Conservation (phyloP, 2,113 vertebrate genomes). For the Apistogramma diplotaenia region DNA sequence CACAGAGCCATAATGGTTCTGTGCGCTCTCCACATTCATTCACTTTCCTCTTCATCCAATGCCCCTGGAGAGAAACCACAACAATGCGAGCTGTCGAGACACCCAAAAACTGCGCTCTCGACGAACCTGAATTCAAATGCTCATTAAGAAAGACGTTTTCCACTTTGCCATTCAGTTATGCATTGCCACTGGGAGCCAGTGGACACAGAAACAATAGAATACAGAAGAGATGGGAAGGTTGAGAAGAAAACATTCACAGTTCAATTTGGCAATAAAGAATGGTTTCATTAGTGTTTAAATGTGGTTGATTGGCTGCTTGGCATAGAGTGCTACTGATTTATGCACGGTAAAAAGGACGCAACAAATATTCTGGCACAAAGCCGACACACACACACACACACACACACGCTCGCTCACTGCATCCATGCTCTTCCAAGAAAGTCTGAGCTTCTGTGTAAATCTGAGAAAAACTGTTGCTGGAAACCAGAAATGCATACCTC, state of each 20-base stretch:
- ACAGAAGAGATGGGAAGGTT: constrained; percentile 26
- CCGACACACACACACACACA: neutral
- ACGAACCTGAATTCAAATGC: constrained; percentile 46
- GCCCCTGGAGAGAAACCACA: constrained; percentile 55
- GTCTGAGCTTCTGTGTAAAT: neutral
- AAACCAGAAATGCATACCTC: neutral
- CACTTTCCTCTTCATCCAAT: constrained; percentile 53
- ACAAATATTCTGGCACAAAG: constrained; percentile 1
- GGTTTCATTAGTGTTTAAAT: constrained; percentile 56
- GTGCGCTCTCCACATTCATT: constrained; percentile 54
- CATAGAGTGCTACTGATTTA: constrained; percentile 40
- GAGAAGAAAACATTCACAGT: constrained; percentile 22
- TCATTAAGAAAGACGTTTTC: constrained; percentile 65
- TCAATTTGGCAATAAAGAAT: constrained; percentile 52
- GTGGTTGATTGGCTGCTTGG: constrained; percentile 45
- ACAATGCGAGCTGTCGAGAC: constrained; percentile 50
- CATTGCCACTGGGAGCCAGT: constrained; percentile 30
- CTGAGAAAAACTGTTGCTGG: neutral
- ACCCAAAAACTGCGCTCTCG: constrained; percentile 31
- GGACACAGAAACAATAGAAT: constrained; percentile 36
- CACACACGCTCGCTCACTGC: neutral
- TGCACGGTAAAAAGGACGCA: constrained; percentile 5
- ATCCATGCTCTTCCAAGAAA: neutral
- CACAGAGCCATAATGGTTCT: constrained; percentile 58
- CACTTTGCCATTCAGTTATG: constrained; percentile 53